These are phyloP conservation scores for Mesoclemmys tuberculata DNA, from an alignment of 2,113 vertebrate species.

Conservation along the genomic window DNA sequence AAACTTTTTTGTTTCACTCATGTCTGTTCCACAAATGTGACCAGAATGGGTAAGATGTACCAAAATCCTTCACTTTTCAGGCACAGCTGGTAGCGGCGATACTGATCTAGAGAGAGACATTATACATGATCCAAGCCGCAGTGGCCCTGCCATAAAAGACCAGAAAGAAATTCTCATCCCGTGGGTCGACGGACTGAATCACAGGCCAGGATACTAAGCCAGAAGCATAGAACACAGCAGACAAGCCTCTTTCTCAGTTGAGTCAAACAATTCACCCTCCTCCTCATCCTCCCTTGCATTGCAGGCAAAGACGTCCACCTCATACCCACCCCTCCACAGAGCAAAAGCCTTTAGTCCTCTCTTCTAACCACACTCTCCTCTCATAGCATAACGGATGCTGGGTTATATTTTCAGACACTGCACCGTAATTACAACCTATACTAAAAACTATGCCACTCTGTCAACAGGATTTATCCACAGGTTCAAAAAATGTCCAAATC, in stretches of 20 bases:
- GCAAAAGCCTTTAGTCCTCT: neutral
- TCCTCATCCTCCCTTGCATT: neutral
- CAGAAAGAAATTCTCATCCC: neutral
- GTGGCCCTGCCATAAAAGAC: neutral
- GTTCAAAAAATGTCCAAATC: neutral
- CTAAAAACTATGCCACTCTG: neutral
- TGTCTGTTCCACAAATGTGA: neutral
- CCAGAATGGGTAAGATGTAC: neutral
- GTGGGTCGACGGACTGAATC: neutral
- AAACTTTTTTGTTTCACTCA: neutral
- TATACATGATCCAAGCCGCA: neutral
- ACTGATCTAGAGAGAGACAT: neutral
- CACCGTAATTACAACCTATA: neutral
- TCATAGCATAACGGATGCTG: too few species aligned
- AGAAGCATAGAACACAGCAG: neutral
- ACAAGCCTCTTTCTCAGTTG: neutral
- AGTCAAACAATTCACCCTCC: neutral
- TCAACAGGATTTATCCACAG: neutral
- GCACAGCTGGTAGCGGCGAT: neutral
- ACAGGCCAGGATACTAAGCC: neutral
- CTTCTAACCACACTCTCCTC: neutral
- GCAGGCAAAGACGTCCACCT: neutral
- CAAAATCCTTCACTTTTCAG: neutral
- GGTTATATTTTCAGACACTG: neutral
- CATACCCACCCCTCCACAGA: neutral